Conservation (phyloP, 2,113 vertebrate genomes). For the Melanocharis versteri region DNA sequence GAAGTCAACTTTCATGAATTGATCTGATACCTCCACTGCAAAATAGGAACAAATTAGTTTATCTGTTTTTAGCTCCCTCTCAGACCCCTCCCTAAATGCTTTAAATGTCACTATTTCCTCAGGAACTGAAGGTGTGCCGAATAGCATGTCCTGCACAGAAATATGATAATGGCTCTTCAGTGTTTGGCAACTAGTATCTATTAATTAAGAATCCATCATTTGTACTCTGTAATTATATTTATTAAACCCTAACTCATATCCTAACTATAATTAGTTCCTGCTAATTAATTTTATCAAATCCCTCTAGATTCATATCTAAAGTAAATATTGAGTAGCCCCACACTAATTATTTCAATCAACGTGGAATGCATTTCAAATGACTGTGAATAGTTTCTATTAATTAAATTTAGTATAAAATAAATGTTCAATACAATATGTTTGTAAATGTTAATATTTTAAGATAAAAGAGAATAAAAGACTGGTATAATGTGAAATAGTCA, state of each 20-base stretch:
- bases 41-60: slow-evolving; percentile 57
- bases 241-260: slow-evolving; percentile 81
- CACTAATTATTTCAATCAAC: slow-evolving; percentile 81
- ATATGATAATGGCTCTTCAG: slow-evolving; percentile 71
- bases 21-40: neutral
- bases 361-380: slow-evolving; percentile 75
- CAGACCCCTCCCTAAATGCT: neutral
- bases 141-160: slow-evolving; percentile 71
- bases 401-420: slow-evolving; percentile 75
- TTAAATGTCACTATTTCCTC: slow-evolving; percentile 20
- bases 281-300: slow-evolving; percentile 84
- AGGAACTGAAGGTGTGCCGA: slow-evolving; percentile 48
- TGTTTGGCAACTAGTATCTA: slow-evolving; percentile 78
- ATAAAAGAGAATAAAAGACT: neutral
- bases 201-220: slow-evolving; percentile 79
- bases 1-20: neutral
- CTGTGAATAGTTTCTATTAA: slow-evolving; percentile 73
- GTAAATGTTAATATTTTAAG: slow-evolving; percentile 51
- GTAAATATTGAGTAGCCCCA: slow-evolving; percentile 83
- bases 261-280: slow-evolving; percentile 81
- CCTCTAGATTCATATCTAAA: slow-evolving; percentile 79
- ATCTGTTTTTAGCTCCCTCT: neutral
- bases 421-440: slow-evolving; percentile 67
- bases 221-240: slow-evolving; percentile 80
- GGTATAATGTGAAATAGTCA: neutral